A percentile compares a stretch with the other conserved stretches of the same genome.
phyloP scores from a whole-genome alignment of 2,113 vertebrate species.

The Chionis minor region DNA sequence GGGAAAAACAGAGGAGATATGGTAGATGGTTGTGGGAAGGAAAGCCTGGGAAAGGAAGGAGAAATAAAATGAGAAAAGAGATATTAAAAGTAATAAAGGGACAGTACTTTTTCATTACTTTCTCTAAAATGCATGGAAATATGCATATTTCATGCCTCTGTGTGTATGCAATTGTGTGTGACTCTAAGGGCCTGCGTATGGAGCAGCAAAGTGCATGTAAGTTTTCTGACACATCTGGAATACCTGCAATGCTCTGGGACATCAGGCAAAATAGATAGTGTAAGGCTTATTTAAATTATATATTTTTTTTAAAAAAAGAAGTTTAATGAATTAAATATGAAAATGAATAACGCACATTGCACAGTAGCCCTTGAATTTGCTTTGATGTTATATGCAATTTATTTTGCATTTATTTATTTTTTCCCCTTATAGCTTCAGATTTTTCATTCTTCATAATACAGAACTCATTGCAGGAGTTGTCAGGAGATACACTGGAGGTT shows the following conservation, averaged over 20 bases:
- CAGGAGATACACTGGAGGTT: neutral
- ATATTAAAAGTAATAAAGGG: constrained; percentile 12
- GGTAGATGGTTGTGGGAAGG: neutral
- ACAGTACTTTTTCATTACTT: neutral
- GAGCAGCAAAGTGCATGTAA: neutral
- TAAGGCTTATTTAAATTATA: constrained; percentile 9
- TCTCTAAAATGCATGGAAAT: constrained; percentile 29
- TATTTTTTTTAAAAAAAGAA: neutral
- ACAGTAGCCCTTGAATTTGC: neutral
- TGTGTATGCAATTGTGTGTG: neutral
- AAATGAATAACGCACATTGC: constrained; percentile 39
- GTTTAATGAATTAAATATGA: constrained; percentile 50
- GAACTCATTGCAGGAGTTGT: neutral
- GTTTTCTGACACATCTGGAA: neutral
- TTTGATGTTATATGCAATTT: constrained; percentile 14
- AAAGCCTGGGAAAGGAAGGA: neutral
- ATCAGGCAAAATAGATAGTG: neutral
- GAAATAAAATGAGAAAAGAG: neutral
- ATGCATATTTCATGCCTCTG: constrained; percentile 32
- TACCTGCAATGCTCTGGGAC: neutral
- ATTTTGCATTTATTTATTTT: constrained; percentile 8
- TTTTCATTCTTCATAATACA: neutral
- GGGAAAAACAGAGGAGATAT: neutral
- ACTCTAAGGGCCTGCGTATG: neutral
- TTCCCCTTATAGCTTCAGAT: neutral